Evolutionary conservation across 2,797 vertebrate genomes (phyloP).

Genomic region (Xiphorhynchus erythropygius): DNA sequence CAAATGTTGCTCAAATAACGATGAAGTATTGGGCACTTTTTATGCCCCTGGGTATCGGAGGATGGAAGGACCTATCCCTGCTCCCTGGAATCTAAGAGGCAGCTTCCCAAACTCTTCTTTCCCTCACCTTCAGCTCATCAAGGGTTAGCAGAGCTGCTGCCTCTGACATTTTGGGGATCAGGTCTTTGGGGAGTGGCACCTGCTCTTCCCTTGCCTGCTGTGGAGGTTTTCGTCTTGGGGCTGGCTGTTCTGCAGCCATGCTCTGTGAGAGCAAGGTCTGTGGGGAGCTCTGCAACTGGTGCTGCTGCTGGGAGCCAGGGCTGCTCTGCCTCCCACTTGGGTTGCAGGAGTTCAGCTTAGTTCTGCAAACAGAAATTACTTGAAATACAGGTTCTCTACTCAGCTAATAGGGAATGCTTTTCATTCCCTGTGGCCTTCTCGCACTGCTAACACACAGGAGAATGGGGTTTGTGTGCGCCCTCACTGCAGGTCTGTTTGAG

Average conservation of each 20-base stretch:
- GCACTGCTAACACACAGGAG: neutral
- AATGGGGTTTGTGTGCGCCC: neutral
- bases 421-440: conserved; percentile 41
- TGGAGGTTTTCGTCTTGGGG: neutral
- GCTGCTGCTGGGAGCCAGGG: neutral
- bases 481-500: neutral
- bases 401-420: neutral
- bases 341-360: conserved; percentile 18
- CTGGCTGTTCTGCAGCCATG: neutral
- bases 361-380: conserved; percentile 60
- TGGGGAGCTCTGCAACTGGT: neutral
- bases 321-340: conserved; percentile 36
- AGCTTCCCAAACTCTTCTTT: neutral
- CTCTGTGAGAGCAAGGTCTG: fast-evolving
- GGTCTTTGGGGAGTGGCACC: neutral
- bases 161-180: neutral
- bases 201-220: neutral
- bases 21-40: neutral
- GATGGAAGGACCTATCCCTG: neutral
- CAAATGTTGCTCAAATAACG: neutral
- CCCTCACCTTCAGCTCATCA: neutral
- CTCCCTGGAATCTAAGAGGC: neutral
- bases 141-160: neutral
- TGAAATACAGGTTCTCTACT: conserved; percentile 53
- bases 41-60: neutral